Base-by-base conservation (phyloP, 1,140 invertebrate species). In the Drosophila parabipectinata region DNA sequence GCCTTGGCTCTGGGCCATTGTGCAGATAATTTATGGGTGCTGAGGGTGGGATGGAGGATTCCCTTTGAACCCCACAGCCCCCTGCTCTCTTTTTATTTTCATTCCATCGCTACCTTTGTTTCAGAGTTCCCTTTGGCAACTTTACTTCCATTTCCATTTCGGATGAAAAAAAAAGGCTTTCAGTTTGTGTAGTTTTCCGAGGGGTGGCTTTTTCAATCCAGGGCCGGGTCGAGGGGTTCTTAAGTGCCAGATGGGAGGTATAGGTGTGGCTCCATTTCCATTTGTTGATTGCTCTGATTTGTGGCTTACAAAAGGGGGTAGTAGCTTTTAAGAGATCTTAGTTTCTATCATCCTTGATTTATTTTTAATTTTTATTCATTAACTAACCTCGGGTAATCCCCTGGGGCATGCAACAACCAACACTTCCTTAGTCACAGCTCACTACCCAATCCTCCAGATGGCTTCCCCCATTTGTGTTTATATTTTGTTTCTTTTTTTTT, bases 71-170 rank as follows among this genome's bases (percentile, higher is more conserved):
- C 50, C 32, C 41, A 5, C 4, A 12, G 10, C 47, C 39, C 59
- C 37, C 32, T 26, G 44, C 58, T 39, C 71, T 66, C 48, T 73
- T 73, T 44, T 55, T 73, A 45, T 60, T 72, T 74, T 73, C 58
- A 64, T 74, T 73, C 51, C 71, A 62, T 73, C 12, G 67, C 55
- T 74, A 74, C 71, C 60, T 75, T 75, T 75, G 60, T 75, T 56
- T 54, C 28, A 26, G 47, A 60, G 62, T 15, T 84, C 83, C 77
- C 81, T 84, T 84, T 84, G 72, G 66, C 80, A 79, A 84, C 78
- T 73, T 75, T 78, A 21, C 53, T 9, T 37, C 10, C 34, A 37
- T 37, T 37, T 73, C 47, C 61, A 53, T 58, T 76, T 75, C 60
- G 54, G 44, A 73, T 50, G 64, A 32, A 56, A 51, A 51, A 59